Evolutionary conservation across 1,140 invertebrate genomes (phyloP), one percentile per base, ranked within the genome.

Genomic region (Kradibia gibbosae): DNA sequence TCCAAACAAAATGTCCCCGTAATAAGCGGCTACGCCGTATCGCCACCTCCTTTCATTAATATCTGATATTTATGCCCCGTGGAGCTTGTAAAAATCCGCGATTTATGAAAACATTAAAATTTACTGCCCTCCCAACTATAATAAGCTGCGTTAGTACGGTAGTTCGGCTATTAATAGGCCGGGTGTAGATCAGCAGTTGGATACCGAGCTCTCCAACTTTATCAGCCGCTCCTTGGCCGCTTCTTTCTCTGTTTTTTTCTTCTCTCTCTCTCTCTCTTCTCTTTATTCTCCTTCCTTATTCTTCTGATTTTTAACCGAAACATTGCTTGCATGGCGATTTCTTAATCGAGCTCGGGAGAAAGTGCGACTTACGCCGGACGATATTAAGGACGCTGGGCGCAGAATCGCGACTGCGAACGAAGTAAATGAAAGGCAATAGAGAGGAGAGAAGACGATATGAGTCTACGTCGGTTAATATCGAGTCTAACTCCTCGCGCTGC

Each of bases 91-190:
- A 34, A 31, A 62, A 34, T 31, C 13, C 25, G 31, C 1, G 34
- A 36, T 62, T 34, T 62, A 62, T 36, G 60, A 36, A 34, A 62
- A 62, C 60, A 36, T 62, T 60, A 34, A 34, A 62, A 36, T 62
- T 62, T 62, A 62, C 28, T 62, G 11, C 8, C 31, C 4, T 10
- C 15, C 7, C 28, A 62, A 20, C 31, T 17, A 1, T 17, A 15
- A 34, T 1, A 20, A 22, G 34, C 20, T 67, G 45, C 45, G 17
- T 10, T n/a, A 17, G 8, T 0, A 17, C 60, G 15, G 62, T 22
- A 67, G 34, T 39, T 22, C 34, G 17, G 22, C 60, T 36, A 36
- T 65, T 65, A 36, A 34, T 36, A 34, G 60, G 17, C 57, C 1
- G 31, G 13, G 1, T 3, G n/a, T n/a, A 62, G 13, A 62, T 65